phyloP scores from a whole-genome alignment of 1,140 invertebrate species.

The Drosophila repletoides region DNA sequence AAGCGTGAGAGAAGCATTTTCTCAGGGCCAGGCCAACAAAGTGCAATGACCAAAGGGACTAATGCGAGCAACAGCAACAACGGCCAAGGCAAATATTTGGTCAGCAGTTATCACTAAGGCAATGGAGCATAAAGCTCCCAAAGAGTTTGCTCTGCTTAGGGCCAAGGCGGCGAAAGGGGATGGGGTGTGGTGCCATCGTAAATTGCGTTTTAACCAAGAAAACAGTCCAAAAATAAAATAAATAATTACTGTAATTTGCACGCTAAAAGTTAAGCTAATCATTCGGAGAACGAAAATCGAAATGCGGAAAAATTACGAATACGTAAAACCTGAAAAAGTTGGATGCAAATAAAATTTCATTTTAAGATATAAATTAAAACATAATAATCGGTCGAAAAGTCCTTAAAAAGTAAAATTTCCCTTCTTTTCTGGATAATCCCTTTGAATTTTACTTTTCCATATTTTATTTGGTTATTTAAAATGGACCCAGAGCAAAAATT shows the following conservation, averaged over 20 bases:
- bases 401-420: too few species aligned
- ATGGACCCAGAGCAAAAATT: too few species aligned
- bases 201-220: conserved; percentile 27
- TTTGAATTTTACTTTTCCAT: too few species aligned
- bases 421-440: too few species aligned
- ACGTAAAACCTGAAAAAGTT: too few species aligned
- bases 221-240: conserved; percentile 9
- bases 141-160: too few species aligned
- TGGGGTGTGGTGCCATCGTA: background rate
- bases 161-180: too few species aligned
- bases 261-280: conserved; percentile 43
- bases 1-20: background rate
- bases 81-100: conserved; percentile 1
- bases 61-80: conserved; percentile 5
- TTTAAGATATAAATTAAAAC: too few species aligned
- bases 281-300: conserved; percentile 11
- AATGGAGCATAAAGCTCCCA: conserved; percentile 9
- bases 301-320: background rate
- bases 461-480: too few species aligned
- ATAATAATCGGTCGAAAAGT: too few species aligned
- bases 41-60: conserved; percentile 36
- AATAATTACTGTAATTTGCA: conserved; percentile 18
- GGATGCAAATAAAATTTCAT: too few species aligned
- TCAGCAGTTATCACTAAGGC: background rate
- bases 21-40: conserved; percentile 9